Evolutionary conservation across 2,888 invertebrate species (phyloP), one percentile per base, ranked within the genome.

Genomic region (Liposcelis brunnea): DNA sequence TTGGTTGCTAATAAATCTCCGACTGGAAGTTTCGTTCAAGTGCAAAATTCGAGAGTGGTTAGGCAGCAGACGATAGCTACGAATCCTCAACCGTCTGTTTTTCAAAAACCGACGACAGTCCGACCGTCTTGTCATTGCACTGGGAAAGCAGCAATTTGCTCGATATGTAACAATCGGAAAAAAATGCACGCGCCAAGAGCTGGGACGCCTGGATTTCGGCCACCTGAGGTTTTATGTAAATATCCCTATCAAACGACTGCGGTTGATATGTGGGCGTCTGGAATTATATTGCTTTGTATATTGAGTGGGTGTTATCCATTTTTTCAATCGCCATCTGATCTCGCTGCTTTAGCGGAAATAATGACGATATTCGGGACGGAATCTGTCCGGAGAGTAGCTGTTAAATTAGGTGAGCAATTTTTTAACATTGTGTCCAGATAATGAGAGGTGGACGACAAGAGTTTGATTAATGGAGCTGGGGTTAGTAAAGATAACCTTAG

Each of bases 181-280:
- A 67, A 71, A 42, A 74, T 80, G 52, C 69, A 74, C 43, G 87
- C 86, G 6, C 75, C 83, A 2, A 68, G 89, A 55, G 89, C 89
- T 45, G 90, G 90, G 50, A 90, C 90, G 37, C 86, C 87, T 44
- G 90, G 90, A 31, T 90, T 83, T 63, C 71, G 90, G 21, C 83
- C 90, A 45, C 89, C 89, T 1, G 90, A 86, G 67, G 83, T 85
- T 54, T 62, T 85, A 52, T 67, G 90, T 26, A 85, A 85, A 63
- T 75, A 74, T 60, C 67, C 74, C n/a, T 67, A 74, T 49, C 91
- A 91, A 67, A 77, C 80, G 31, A 79, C 83, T 71, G 83, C 82
- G 49, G 82, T 91, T 52, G 91, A 91, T 65, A 70, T 85, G 55
- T 91, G 91, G 90, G 84, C 90, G 42, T 75, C 76, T 36, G 90